A percentile compares a stretch with the other conserved stretches of the same genome.
Evolutionary conservation across 2,113 vertebrate genomes (phyloP).

Genomic region (Microtus oregoni): DNA sequence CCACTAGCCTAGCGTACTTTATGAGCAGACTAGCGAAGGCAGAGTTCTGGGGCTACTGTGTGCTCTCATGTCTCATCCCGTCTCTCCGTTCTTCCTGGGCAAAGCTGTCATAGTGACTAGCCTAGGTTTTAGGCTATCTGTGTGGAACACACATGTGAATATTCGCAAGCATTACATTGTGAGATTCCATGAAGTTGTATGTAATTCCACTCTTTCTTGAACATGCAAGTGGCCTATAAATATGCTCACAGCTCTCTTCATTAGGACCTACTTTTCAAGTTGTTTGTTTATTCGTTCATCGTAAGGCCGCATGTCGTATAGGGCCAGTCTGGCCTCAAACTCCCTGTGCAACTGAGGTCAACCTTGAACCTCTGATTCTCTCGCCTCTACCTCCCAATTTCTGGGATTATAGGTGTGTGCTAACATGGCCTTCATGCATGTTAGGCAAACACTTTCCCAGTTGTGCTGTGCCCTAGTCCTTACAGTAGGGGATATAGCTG

Average conservation of each 20-base stretch:
- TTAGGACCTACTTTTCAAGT: not conserved
- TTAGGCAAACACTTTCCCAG: not conserved
- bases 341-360: not conserved
- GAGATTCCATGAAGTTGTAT: not conserved
- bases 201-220: not conserved
- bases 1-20: not conserved
- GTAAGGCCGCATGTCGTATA: not conserved
- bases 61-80: not conserved
- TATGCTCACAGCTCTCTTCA: not conserved
- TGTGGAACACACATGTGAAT: not conserved
- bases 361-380: not conserved
- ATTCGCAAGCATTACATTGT: not conserved
- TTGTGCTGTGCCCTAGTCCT: not conserved
- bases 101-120: not conserved
- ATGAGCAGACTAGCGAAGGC: not conserved
- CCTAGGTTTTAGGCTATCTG: not conserved
- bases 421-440: too few relatives aligned
- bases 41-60: not conserved
- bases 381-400: not conserved
- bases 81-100: not conserved
- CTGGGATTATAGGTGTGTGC: not conserved
- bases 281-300: not conserved
- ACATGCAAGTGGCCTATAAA: not conserved
- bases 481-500: not conserved
- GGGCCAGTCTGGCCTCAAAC: not conserved